These are phyloP conservation scores for Tetranychus truncatus DNA, from an alignment of 2,888 invertebrate genomes.

Conservation along the genomic window DNA sequence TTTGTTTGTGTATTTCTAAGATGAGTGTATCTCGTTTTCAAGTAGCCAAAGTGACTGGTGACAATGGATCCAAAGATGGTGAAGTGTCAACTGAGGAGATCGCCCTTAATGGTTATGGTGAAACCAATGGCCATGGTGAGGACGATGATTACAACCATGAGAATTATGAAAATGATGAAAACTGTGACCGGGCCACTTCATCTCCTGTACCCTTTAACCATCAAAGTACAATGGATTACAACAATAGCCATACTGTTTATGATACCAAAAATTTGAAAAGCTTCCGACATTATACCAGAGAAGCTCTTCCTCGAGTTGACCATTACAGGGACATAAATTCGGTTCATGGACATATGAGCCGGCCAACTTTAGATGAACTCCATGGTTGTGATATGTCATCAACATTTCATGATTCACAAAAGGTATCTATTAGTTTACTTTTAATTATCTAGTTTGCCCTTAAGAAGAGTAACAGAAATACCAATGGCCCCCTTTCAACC, in stretches of 20 bases:
- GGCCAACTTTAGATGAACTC: constrained; percentile 35
- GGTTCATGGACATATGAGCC: constrained; percentile 29
- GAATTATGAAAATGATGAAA: background rate
- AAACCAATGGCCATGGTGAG: background rate
- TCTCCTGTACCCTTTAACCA: background rate
- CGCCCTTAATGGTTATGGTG: background rate
- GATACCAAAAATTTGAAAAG: constrained; percentile 31
- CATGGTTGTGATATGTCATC: constrained; percentile 29
- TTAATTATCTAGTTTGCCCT: background rate
- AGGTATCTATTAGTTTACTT: background rate
- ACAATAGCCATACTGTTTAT: constrained; percentile 21
- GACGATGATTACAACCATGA: background rate
- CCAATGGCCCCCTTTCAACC: background rate
- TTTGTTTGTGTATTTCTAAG: no score
- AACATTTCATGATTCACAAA: background rate
- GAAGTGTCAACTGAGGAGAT: background rate
- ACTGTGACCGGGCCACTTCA: background rate
- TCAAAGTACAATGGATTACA: constrained; percentile 2
- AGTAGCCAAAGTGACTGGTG: background rate
- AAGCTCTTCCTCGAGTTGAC: constrained; percentile 37
- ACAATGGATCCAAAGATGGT: background rate
- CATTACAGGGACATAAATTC: constrained; percentile 36
- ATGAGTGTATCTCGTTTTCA: constrained; percentile 4
- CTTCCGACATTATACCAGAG: constrained; percentile 32
- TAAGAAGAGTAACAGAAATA: background rate